phyloP scores from a whole-genome alignment of 2,888 invertebrate genomes.

The Tanypteryx hageni region DNA sequence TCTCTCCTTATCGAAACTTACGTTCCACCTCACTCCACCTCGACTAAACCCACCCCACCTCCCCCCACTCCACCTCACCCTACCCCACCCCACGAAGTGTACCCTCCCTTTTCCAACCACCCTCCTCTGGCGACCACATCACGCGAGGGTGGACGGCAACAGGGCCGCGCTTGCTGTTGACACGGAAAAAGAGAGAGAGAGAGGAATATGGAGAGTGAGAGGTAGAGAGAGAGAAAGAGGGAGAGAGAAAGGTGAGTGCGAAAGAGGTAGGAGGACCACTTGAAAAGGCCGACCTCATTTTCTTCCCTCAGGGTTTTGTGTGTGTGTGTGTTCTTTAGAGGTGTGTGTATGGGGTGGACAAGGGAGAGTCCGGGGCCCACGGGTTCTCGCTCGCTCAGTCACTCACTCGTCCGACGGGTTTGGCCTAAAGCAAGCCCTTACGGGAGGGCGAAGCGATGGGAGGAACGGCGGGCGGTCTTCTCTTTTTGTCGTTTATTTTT shows the following conservation, averaged over 20 bases:
- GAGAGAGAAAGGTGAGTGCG: not conserved
- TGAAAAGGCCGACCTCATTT: not conserved
- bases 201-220: not conserved
- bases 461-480: no score
- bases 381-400: no score
- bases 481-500: no score
- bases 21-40: no score
- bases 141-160: conserved; percentile 1
- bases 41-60: not conserved
- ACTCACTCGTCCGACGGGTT: no score
- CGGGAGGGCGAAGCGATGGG: no score
- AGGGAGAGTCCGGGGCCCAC: no score
- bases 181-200: not conserved
- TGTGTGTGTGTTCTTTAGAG: no score
- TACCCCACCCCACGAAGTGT: not conserved
- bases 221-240: not conserved
- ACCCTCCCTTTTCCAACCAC: not conserved
- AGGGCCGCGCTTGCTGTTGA: not conserved
- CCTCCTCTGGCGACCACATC: not conserved
- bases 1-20: no score
- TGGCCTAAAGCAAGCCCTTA: no score
- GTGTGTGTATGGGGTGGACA: no score
- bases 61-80: not conserved
- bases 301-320: not conserved
- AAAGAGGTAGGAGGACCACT: not conserved